phyloP scores from a whole-genome alignment of 2,113 vertebrate genomes.

The Rhegmatorhina hoffmannsi region DNA sequence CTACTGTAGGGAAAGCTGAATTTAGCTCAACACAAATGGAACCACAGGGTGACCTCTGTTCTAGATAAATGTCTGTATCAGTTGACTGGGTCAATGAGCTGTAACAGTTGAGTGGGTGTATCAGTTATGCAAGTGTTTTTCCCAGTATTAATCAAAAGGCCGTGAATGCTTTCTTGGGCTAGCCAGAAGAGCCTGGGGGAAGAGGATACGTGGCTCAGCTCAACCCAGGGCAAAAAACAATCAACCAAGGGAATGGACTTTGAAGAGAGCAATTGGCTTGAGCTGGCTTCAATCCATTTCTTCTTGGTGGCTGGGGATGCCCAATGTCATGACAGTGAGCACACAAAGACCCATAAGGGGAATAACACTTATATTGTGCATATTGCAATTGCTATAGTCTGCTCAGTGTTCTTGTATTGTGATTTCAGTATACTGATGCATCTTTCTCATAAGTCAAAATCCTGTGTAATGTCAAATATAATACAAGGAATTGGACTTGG shows the following conservation, averaged over 20 bases:
- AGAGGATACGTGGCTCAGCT: accelerated
- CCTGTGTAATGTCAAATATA: not conserved
- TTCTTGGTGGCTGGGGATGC: not conserved
- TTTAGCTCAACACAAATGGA: not conserved
- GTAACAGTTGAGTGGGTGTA: not conserved
- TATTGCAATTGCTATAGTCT: not conserved
- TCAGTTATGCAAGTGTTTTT: not conserved
- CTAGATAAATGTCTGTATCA: not conserved
- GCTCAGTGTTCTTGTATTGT: not conserved
- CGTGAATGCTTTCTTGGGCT: not conserved
- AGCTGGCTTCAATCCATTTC: not conserved
- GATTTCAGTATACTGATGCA: not conserved
- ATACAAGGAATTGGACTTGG: not conserved
- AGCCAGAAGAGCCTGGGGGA: not conserved
- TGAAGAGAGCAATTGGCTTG: not conserved
- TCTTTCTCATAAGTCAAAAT: not conserved
- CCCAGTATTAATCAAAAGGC: not conserved
- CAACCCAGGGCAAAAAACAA: accelerated
- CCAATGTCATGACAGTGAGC: not conserved
- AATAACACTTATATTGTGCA: not conserved
- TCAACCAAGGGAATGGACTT: not conserved
- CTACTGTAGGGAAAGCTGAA: not conserved
- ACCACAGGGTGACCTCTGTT: not conserved
- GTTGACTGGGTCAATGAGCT: not conserved
- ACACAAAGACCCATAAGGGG: not conserved